phyloP scores from a whole-genome alignment of 1,140 invertebrate genomes.

The Brachionus manjavacas region DNA sequence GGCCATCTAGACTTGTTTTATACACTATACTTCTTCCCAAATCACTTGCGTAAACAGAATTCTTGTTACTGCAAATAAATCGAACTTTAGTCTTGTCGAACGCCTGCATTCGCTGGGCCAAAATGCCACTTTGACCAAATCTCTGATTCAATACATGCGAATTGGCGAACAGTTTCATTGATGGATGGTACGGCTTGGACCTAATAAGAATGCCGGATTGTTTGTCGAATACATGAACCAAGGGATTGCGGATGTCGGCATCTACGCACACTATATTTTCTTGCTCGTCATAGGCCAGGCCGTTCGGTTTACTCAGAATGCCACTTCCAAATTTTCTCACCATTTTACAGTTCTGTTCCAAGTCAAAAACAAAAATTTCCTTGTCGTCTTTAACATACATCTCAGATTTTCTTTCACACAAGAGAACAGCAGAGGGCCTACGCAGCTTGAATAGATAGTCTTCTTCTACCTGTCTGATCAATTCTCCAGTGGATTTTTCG shows the following conservation, averaged over 20 bases:
- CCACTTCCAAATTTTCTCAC: neutral
- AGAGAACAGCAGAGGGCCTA: neutral
- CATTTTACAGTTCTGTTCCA: slow-evolving; percentile 3
- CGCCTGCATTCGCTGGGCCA: neutral
- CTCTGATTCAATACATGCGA: neutral
- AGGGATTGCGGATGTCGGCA: neutral
- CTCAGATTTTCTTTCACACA: neutral
- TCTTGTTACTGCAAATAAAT: neutral
- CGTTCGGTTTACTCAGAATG: neutral
- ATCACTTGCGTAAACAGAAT: slow-evolving; percentile 36
- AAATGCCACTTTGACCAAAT: neutral
- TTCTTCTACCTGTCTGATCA: neutral
- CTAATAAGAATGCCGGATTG: neutral
- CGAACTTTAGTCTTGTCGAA: slow-evolving; percentile 37
- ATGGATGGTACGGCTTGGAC: neutral
- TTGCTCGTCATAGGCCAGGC: neutral
- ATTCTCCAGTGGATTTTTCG: neutral
- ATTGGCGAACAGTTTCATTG: neutral
- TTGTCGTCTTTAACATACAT: slow-evolving; percentile 34
- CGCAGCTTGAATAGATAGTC: neutral
- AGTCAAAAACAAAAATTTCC: slow-evolving; percentile 37
- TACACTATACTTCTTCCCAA: slow-evolving; percentile 31
- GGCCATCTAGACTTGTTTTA: slow-evolving; percentile 7
- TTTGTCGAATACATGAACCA: neutral
- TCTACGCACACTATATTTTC: slow-evolving; percentile 7